A percentile compares a stretch with the other conserved stretches of the same genome.
Conservation (phyloP, 2,797 vertebrate species). For the Notamacropus eugenii region DNA sequence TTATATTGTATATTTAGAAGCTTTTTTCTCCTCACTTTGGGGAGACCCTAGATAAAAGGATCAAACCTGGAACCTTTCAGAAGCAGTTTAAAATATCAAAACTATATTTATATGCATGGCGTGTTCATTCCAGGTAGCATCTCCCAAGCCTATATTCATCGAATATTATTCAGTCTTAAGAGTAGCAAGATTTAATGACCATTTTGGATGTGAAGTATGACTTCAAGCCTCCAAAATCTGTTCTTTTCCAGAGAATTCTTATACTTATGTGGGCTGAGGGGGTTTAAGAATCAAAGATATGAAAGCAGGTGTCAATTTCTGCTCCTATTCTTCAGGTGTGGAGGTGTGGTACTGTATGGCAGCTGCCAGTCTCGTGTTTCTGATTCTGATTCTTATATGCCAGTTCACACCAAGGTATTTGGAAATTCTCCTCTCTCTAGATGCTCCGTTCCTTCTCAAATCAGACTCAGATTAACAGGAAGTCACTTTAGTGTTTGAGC, state of each 20-base stretch:
- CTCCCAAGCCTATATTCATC: neutral
- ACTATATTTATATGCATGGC: neutral
- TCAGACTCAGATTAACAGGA: neutral
- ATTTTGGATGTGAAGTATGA: constrained; percentile 48
- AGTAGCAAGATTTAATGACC: constrained; percentile 23
- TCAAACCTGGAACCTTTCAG: neutral
- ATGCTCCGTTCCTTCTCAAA: neutral
- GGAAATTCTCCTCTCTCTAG: neutral
- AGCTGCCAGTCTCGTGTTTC: neutral
- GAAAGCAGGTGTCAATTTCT: neutral
- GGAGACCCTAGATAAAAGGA: neutral
- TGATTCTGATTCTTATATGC: constrained; percentile 7
- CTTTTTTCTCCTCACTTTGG: neutral
- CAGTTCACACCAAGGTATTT: neutral
- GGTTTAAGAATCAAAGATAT: constrained; percentile 1
- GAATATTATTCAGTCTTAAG: constrained; percentile 25
- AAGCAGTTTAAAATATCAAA: constrained; percentile 5
- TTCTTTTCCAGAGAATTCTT: constrained; percentile 25
- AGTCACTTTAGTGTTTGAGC: neutral
- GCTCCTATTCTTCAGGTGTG: neutral
- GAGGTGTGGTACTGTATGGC: neutral
- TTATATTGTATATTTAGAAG: neutral
- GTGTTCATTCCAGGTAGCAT: constrained; percentile 11
- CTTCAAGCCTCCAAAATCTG: constrained; percentile 39
- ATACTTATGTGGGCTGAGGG: constrained; percentile 33